phyloP scores from a whole-genome alignment of 2,888 invertebrate species.

The Drosophila lacicola region DNA sequence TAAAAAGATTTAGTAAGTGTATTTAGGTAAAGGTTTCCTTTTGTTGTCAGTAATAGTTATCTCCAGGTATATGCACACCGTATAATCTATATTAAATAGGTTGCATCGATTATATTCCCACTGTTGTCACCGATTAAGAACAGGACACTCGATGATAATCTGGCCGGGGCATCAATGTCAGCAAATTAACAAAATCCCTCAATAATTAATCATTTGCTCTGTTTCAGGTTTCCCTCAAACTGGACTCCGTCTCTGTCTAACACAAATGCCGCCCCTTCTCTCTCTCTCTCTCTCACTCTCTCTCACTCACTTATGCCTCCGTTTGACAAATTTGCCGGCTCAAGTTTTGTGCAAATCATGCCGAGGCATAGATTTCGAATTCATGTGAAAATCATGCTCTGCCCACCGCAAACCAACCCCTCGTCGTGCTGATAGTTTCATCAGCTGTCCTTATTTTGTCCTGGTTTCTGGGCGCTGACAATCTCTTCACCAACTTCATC shows the following conservation, averaged over 20 bases:
- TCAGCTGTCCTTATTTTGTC: constrained; percentile 69
- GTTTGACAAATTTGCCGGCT: constrained; percentile 71
- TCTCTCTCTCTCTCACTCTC: background rate
- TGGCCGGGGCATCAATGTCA: constrained; percentile 78
- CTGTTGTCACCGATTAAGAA: constrained; percentile 23
- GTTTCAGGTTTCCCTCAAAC: constrained; percentile 57
- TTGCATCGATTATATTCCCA: background rate
- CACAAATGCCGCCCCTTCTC: constrained; percentile 5
- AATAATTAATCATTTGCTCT: constrained; percentile 83
- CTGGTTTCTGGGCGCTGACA: constrained; percentile 41
- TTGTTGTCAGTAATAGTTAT: too few species aligned
- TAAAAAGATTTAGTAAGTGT: too few species aligned
- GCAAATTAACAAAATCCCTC: constrained; percentile 82
- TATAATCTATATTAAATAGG: constrained; percentile 5
- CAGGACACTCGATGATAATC: constrained; percentile 64
- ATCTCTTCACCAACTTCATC: constrained; percentile 58
- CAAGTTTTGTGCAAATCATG: constrained; percentile 82
- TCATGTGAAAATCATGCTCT: constrained; percentile 68
- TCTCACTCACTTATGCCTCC: constrained; percentile 14
- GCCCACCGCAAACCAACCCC: constrained; percentile 64
- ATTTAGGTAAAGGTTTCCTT: too few species aligned
- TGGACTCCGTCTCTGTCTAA: constrained; percentile 31
- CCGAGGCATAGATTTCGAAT: constrained; percentile 81
- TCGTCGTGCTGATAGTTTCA: constrained; percentile 69
- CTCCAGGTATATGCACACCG: too few species aligned